These are phyloP conservation scores for Montifringilla adamsi DNA, from an alignment of 2,113 vertebrate genomes.

Conservation along the genomic window DNA sequence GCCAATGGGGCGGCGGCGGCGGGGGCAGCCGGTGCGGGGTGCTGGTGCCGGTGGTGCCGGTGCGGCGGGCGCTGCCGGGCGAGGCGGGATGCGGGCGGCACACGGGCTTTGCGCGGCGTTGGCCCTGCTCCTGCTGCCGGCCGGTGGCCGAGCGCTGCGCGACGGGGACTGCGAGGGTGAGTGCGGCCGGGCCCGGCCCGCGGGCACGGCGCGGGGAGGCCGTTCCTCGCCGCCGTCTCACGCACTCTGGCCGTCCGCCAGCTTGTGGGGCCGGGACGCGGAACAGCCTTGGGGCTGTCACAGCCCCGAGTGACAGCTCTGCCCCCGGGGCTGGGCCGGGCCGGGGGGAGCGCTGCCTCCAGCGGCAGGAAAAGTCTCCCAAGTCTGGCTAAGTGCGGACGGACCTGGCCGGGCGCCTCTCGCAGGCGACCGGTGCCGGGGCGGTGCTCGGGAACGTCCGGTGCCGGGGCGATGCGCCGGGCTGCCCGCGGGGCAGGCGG, in stretches of 20 bases:
- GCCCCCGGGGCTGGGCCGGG: not conserved
- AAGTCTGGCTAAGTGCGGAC: not conserved
- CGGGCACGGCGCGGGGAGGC: not conserved
- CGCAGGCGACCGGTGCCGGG: not conserved
- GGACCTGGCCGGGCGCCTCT: not conserved
- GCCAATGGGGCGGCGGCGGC: constrained; percentile 46
- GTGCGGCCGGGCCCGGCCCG: not conserved
- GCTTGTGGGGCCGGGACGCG: not conserved
- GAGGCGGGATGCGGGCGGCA: constrained; percentile 77
- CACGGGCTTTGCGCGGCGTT: constrained; percentile 82
- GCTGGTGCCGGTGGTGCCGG: not conserved
- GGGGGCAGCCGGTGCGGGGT: not conserved
- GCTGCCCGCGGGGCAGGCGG: not conserved
- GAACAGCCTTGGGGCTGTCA: not conserved
- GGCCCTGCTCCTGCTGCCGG: constrained; percentile 76
- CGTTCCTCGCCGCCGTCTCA: not conserved
- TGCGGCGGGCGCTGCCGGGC: not conserved
- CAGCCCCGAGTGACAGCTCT: not conserved
- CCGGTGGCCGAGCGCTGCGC: constrained; percentile 69
- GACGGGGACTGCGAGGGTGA: constrained; percentile 92
- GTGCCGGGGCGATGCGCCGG: not conserved
- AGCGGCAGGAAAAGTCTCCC: not conserved
- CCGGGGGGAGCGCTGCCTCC: not conserved
- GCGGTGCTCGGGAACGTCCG: not conserved
- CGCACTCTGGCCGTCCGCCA: not conserved